Conservation (phyloP, 2,888 invertebrate species). For the Muschampia plurimacula region DNA sequence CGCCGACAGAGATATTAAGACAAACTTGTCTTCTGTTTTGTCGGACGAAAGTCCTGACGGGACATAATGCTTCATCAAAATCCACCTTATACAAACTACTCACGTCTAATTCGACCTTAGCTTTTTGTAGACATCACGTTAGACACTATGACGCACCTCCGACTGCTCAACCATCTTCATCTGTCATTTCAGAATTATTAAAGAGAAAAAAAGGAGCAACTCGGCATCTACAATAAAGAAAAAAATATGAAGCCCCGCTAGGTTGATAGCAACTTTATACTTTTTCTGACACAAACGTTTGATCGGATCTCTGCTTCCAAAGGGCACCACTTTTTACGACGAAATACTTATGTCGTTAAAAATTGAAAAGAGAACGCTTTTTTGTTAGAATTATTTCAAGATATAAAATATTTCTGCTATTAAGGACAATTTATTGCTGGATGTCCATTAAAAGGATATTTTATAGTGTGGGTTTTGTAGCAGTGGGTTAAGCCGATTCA, state of each 20-base stretch:
- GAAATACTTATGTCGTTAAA: constrained; percentile 73
- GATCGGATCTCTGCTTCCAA: constrained; percentile 76
- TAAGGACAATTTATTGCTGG: constrained; percentile 76
- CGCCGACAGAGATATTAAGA: background rate
- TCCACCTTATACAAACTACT: constrained; percentile 37
- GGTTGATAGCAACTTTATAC: constrained; percentile 74
- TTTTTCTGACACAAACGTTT: constrained; percentile 77
- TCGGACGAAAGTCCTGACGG: background rate
- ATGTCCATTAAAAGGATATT: constrained; percentile 74
- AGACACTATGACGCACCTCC: constrained; percentile 63
- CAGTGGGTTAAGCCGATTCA: constrained; percentile 61
- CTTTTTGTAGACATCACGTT: constrained; percentile 54
- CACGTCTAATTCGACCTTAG: constrained; percentile 49
- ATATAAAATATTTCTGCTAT: constrained; percentile 80
- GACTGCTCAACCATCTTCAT: constrained; percentile 68
- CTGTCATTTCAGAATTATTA: constrained; percentile 78
- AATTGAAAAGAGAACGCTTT: constrained; percentile 74
- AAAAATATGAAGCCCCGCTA: constrained; percentile 69
- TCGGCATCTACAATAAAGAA: constrained; percentile 57
- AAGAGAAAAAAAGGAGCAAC: constrained; percentile 56
- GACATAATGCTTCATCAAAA: background rate
- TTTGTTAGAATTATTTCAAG: constrained; percentile 67
- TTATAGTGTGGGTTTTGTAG: constrained; percentile 77
- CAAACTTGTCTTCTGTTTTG: background rate
- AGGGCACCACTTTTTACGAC: constrained; percentile 67